Conservation (phyloP, 2,113 vertebrate species). For the Melanostigma gelatinosum region DNA sequence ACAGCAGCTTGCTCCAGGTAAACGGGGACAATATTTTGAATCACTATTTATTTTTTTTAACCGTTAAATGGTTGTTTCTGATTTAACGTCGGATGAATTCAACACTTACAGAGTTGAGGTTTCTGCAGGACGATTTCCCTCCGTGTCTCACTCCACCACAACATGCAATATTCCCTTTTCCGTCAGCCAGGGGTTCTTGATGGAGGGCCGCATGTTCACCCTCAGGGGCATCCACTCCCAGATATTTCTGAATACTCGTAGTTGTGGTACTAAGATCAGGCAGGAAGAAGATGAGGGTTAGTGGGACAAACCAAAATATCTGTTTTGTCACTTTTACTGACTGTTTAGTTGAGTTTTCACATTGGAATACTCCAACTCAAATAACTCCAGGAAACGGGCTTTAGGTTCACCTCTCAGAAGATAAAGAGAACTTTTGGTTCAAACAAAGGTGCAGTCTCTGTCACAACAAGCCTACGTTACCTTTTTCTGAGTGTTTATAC, state of each 20-base stretch:
- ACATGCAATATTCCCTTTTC: slow-evolving; percentile 73
- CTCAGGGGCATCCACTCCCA: slow-evolving; percentile 55
- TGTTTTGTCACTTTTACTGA: slow-evolving; percentile 55
- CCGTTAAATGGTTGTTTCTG: background rate
- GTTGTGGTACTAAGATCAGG: background rate
- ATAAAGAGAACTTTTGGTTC: slow-evolving; percentile 23
- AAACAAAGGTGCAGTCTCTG: slow-evolving; percentile 40
- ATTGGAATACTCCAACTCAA: slow-evolving; percentile 41
- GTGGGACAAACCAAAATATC: slow-evolving; percentile 59
- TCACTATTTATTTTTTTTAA: background rate
- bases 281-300: background rate
- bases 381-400: slow-evolving; percentile 57
- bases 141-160: slow-evolving; percentile 48
- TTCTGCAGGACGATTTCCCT: slow-evolving; percentile 30
- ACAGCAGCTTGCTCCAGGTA: background rate
- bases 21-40: background rate
- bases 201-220: slow-evolving; percentile 62
- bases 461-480: slow-evolving; percentile 27
- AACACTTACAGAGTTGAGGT: background rate
- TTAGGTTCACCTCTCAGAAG: slow-evolving; percentile 43
- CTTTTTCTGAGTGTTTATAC: slow-evolving; percentile 34
- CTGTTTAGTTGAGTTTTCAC: slow-evolving; percentile 64
- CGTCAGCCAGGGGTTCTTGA: slow-evolving; percentile 21
- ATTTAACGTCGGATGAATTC: background rate
- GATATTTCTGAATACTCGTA: background rate